phyloP scores from a whole-genome alignment of 2,113 vertebrate species.

The Lutjanus erythropterus region DNA sequence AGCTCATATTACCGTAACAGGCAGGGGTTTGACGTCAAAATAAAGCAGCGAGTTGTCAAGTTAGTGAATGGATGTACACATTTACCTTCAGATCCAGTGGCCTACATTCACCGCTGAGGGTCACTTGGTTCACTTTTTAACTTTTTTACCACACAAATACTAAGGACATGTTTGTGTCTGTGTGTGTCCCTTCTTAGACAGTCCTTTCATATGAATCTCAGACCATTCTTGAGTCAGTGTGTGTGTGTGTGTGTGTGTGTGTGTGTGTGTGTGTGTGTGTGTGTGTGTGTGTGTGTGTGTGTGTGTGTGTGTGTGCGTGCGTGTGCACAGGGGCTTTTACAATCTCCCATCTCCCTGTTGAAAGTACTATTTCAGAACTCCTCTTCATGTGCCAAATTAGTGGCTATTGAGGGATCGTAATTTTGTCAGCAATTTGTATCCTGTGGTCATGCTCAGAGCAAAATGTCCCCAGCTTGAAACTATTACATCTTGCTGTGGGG shows the following conservation, averaged over 20 bases:
- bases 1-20: conserved; percentile 34
- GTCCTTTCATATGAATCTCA: background rate
- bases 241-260: no score
- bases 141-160: background rate
- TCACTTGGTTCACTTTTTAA: no score
- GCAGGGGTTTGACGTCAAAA: conserved; percentile 8
- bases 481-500: conserved; percentile 51
- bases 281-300: no score
- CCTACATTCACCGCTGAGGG: background rate
- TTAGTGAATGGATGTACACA: background rate
- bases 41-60: conserved; percentile 10
- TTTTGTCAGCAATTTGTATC: conserved; percentile 64
- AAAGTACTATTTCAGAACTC: conserved; percentile 32
- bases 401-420: conserved; percentile 41
- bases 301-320: no score
- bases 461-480: conserved; percentile 67
- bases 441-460: conserved; percentile 40
- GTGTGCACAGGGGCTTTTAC: background rate
- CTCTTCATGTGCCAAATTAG: conserved; percentile 52
- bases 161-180: background rate
- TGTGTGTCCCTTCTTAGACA: background rate
- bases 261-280: no score
- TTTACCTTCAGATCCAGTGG: background rate
- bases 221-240: no score
- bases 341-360: conserved; percentile 4